Evolutionary conservation across 92 coral and sea anemone genomes (phyloP).

Genomic region (Palythoa grandis): DNA sequence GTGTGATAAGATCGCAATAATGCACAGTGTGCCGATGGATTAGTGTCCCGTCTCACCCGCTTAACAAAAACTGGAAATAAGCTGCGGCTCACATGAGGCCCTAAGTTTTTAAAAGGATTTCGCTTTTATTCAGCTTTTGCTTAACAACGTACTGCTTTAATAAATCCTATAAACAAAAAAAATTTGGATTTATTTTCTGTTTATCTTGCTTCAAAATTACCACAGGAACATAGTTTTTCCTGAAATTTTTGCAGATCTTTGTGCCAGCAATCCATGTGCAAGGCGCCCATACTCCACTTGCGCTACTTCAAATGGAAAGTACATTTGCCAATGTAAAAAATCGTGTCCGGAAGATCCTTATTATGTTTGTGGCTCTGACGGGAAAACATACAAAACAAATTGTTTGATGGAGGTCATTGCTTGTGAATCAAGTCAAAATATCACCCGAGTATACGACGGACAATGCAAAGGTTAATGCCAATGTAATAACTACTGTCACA

Average conservation of each 20-base stretch:
- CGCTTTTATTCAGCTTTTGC: background rate
- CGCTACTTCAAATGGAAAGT: background rate
- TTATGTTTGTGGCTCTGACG: slow-evolving; percentile 31
- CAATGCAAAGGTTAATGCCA: background rate
- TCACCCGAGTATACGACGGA: slow-evolving; percentile 4
- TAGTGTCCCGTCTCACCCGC: no score
- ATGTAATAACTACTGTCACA: background rate
- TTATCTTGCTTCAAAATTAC: background rate
- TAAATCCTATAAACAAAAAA: background rate
- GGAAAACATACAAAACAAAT: slow-evolving; percentile 18
- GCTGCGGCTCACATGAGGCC: no score
- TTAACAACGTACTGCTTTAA: background rate
- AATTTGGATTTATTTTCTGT: background rate
- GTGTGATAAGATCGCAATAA: no score
- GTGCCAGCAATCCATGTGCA: slow-evolving; percentile 9
- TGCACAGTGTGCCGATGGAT: no score
- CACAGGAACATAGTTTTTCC: background rate
- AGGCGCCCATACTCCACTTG: slow-evolving; percentile 30
- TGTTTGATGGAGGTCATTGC: slow-evolving; percentile 22
- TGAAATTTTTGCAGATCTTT: slow-evolving; percentile 1
- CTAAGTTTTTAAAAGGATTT: no score
- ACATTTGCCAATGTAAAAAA: slow-evolving; percentile 2
- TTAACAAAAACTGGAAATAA: no score
- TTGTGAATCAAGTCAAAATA: slow-evolving; percentile 7
- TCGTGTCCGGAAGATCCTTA: background rate